Conservation (phyloP, 2,888 invertebrate genomes). For the Ectemnius cavifrons region DNA sequence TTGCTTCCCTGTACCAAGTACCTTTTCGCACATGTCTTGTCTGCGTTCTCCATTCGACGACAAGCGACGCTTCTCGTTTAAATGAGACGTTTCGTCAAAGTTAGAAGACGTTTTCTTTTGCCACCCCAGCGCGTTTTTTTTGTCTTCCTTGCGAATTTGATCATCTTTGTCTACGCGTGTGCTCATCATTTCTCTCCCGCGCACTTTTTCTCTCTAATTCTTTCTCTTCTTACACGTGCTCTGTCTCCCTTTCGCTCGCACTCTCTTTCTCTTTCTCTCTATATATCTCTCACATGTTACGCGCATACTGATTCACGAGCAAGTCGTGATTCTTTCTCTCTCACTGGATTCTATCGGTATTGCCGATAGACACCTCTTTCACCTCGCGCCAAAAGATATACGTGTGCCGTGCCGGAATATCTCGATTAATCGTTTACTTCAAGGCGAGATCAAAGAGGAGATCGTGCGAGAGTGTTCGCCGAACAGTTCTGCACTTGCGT, state of each 20-base stretch:
- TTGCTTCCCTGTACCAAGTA: neutral
- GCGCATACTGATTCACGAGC: slow-evolving; percentile 7
- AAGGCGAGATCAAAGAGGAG: slow-evolving; percentile 19
- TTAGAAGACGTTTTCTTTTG: slow-evolving; percentile 66
- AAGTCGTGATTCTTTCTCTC: slow-evolving; percentile 2
- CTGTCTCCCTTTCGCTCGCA: slow-evolving; percentile 12
- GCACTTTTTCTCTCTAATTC: neutral
- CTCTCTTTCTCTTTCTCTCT: slow-evolving; percentile 6
- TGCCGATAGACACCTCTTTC: neutral
- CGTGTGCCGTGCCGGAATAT: neutral
- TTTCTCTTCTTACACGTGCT: neutral
- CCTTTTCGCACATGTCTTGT: slow-evolving; percentile 3
- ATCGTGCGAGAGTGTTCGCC: slow-evolving; percentile 25
- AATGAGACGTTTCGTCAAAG: slow-evolving; percentile 57
- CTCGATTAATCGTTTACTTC: slow-evolving; percentile 3
- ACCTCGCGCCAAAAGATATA: neutral
- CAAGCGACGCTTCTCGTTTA: slow-evolving; percentile 55
- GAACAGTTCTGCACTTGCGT: slow-evolving; percentile 17
- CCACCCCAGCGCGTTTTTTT: slow-evolving; percentile 60
- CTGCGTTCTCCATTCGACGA: slow-evolving; percentile 45
- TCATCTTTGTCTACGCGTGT: slow-evolving; percentile 40
- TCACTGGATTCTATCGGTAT: neutral
- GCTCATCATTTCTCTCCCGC: slow-evolving; percentile 23
- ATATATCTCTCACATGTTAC: slow-evolving; percentile 17
- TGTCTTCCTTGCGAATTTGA: slow-evolving; percentile 29